These are phyloP conservation scores for Entomobrya multifasciata DNA, from an alignment of 2,888 invertebrate species.

Conservation along the genomic window DNA sequence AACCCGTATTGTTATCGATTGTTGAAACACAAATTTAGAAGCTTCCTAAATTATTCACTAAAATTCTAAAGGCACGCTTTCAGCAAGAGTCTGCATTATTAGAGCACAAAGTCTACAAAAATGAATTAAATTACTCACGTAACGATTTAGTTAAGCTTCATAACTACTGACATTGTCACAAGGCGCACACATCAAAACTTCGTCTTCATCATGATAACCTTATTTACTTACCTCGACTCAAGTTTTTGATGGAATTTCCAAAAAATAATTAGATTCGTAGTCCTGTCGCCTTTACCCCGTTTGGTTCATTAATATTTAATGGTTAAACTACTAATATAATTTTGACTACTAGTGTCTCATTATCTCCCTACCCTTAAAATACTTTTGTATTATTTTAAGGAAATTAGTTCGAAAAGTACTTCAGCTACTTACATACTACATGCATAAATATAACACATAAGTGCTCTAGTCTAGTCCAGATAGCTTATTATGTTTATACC, in stretches of 20 bases:
- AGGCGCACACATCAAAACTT: no score
- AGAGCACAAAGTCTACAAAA: constrained; percentile 1
- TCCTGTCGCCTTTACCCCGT: constrained; percentile 26
- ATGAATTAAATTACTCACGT: no score
- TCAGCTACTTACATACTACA: background rate
- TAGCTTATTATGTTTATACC: no score
- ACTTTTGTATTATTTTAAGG: background rate
- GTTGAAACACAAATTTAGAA: constrained; percentile 25
- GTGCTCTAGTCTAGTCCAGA: no score
- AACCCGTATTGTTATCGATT: no score
- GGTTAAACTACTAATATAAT: constrained; percentile 46
- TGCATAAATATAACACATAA: no score
- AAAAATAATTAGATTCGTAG: constrained; percentile 52
- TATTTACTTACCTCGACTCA: constrained; percentile 50
- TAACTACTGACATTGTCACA: no score
- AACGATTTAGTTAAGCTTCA: no score
- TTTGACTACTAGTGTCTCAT: background rate
- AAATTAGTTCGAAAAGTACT: background rate
- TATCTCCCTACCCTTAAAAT: background rate
- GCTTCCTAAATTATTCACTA: no score
- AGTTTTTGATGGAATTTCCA: constrained; percentile 38
- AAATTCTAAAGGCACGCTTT: no score
- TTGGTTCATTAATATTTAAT: constrained; percentile 9
- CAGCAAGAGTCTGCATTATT: constrained; percentile 25
- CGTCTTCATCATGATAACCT: constrained; percentile 15